Evolutionary conservation across 1,140 invertebrate genomes (phyloP).

Genomic region (Procambarus clarkii): DNA sequence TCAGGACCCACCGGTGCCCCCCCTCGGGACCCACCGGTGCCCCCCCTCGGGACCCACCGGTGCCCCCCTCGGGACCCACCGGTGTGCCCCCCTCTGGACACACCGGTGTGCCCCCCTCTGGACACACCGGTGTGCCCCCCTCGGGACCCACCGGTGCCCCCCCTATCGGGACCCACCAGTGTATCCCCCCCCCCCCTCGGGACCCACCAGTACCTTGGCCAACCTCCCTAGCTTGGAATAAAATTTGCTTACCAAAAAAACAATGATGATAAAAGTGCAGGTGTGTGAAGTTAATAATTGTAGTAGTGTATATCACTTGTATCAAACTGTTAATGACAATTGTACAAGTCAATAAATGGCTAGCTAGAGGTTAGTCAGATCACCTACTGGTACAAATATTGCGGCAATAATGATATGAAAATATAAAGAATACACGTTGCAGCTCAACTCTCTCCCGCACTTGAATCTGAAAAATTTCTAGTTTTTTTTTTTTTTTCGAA

Average conservation of each 20-base stretch:
- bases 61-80: too few species aligned
- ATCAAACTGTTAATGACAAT: neutral
- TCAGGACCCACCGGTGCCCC: too few species aligned
- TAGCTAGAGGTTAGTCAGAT: slow-evolving; percentile 4
- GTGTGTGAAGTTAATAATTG: neutral
- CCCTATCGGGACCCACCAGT: too few species aligned
- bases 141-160: too few species aligned
- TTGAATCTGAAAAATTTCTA: neutral
- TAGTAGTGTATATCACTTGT: neutral
- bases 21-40: neutral
- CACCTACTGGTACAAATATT: neutral
- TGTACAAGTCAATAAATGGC: neutral
- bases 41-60: too few species aligned
- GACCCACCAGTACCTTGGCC: neutral
- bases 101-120: too few species aligned
- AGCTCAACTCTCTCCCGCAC: slow-evolving; percentile 1
- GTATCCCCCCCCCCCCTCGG: too few species aligned
- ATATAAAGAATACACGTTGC: slow-evolving; percentile 28
- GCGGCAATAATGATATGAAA: slow-evolving; percentile 22
- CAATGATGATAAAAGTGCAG: neutral
- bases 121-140: too few species aligned
- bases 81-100: too few species aligned
- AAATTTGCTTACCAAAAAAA: neutral
- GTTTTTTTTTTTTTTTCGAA: neutral
- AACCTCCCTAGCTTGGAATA: slow-evolving; percentile 3